phyloP scores from a whole-genome alignment of 2,797 vertebrate species.

The Apogon talboti region DNA sequence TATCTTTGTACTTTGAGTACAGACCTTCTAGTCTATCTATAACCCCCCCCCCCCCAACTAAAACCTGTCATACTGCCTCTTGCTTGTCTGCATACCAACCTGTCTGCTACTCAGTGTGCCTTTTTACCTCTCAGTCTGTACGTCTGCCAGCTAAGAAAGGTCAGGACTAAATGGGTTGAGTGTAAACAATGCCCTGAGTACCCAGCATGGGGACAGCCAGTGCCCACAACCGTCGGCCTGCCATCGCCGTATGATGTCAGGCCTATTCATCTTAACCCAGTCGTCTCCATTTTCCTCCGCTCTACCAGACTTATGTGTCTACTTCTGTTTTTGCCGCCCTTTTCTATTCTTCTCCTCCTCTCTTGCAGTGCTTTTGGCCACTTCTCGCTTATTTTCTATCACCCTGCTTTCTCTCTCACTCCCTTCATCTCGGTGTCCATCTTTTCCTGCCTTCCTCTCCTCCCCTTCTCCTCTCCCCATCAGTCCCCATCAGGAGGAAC shows the following conservation, averaged over 20 bases:
- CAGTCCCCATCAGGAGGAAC: conserved; percentile 96
- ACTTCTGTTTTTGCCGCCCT: conserved; percentile 28
- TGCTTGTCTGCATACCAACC: conserved; percentile 53
- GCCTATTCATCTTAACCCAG: conserved; percentile 12
- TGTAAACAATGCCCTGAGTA: conserved; percentile 92
- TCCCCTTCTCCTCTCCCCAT: conserved; percentile 64
- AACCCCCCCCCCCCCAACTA: not conserved
- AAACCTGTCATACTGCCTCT: conserved; percentile 34
- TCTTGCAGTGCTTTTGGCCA: conserved; percentile 21
- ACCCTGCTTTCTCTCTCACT: conserved; percentile 13
- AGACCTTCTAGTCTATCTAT: not conserved
- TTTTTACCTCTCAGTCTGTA: conserved; percentile 62
- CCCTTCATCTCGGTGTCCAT: conserved; percentile 40
- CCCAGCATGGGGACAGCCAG: conserved; percentile 79
- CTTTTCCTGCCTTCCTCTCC: conserved; percentile 51
- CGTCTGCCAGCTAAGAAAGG: conserved; percentile 81
- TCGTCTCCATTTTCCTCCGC: conserved; percentile 21
- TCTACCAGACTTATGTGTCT: conserved; percentile 13
- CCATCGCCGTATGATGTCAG: conserved; percentile 87
- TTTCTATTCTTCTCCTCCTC: conserved; percentile 33
- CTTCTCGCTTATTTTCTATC: conserved; percentile 29
- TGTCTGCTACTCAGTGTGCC: conserved; percentile 49
- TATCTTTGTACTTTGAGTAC: no score
- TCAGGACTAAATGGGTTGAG: conserved; percentile 87
- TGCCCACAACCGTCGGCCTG: conserved; percentile 81